These are phyloP conservation scores for Spodoptera frugiperda DNA, from an alignment of 1,140 invertebrate species.

Conservation along the genomic window DNA sequence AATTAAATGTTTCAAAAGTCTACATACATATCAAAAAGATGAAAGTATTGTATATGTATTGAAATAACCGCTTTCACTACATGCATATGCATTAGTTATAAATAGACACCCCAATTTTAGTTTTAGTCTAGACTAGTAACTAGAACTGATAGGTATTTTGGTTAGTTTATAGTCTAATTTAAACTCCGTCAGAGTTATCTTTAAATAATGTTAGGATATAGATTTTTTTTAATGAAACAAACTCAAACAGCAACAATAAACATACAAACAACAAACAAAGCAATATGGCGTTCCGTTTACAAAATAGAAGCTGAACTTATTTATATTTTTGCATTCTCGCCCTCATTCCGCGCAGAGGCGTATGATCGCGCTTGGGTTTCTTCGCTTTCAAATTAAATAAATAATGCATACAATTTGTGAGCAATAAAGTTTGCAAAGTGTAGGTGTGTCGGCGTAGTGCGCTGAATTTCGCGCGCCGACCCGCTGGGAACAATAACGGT, in stretches of 20 bases:
- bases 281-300: slow-evolving; percentile 55
- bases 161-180: too few species aligned
- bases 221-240: too few species aligned
- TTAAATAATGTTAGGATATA: too few species aligned
- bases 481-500: slow-evolving; percentile 78
- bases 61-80: too few species aligned
- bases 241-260: neutral
- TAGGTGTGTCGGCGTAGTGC: slow-evolving; percentile 70
- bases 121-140: too few species aligned
- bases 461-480: slow-evolving; percentile 73
- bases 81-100: too few species aligned
- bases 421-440: slow-evolving; percentile 79
- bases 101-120: too few species aligned
- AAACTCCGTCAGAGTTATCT: too few species aligned
- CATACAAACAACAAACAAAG: slow-evolving; percentile 13
- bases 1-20: too few species aligned
- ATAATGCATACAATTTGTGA: slow-evolving; percentile 85
- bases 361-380: slow-evolving; percentile 79
- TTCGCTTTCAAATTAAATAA: slow-evolving; percentile 86
- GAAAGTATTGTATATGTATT: too few species aligned
- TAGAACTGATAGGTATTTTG: too few species aligned
- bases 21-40: too few species aligned
- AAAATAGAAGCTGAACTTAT: slow-evolving; percentile 49
- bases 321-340: slow-evolving; percentile 70
- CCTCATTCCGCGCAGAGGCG: slow-evolving; percentile 73